phyloP scores from a whole-genome alignment of 2,797 vertebrate species.

The Tangara arthus region DNA sequence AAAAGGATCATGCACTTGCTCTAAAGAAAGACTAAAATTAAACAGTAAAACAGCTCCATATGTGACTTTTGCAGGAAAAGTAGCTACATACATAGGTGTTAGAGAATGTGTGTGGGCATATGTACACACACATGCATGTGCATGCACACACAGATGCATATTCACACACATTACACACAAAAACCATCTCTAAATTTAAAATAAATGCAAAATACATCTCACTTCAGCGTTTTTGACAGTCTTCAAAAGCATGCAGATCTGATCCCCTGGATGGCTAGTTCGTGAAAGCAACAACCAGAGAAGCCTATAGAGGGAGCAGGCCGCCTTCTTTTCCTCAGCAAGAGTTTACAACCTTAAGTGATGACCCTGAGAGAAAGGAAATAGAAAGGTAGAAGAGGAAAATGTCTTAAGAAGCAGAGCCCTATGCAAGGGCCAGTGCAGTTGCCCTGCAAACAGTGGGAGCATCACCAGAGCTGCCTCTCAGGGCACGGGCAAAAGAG shows the following conservation, averaged over 20 bases:
- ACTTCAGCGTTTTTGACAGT: background rate
- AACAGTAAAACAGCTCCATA: background rate
- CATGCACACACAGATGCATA: background rate
- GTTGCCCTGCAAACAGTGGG: background rate
- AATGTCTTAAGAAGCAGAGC: background rate
- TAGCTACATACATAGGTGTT: background rate
- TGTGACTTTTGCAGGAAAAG: background rate
- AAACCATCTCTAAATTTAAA: background rate
- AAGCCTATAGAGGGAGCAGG: slow-evolving; percentile 71
- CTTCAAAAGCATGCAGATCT: background rate
- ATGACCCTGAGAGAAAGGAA: background rate
- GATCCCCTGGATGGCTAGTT: background rate
- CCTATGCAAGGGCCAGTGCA: background rate
- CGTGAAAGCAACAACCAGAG: background rate
- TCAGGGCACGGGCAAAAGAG: background rate
- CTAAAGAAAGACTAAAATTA: background rate
- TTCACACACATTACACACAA: background rate
- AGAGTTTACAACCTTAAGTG: background rate
- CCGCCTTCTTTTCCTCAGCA: slow-evolving; percentile 17
- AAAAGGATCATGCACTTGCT: background rate
- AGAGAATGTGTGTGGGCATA: background rate
- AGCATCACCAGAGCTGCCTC: background rate
- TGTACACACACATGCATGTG: rapidly evolving
- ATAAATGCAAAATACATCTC: background rate
- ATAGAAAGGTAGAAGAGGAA: background rate